Evolutionary conservation across 2,113 vertebrate genomes (phyloP), one percentile per base, ranked within the genome.

Genomic region (Nyctereutes procyonoides): DNA sequence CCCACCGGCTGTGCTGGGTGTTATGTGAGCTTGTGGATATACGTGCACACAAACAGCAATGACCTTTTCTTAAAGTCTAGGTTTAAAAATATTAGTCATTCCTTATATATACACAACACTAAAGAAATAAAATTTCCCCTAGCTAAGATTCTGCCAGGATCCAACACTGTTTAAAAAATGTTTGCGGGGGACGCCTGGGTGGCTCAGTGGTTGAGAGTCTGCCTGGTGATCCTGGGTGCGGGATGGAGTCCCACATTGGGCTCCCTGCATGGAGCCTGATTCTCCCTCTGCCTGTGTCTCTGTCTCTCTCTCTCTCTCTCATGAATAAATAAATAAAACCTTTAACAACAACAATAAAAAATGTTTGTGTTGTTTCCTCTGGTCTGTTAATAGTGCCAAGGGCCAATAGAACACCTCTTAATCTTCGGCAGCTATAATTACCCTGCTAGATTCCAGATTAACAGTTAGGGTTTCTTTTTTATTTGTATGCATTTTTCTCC

Each of bases 401-500:
- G n/a, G 65, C 80, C 80, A 93, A 73, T 11, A 53, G 58, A 81
- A 87, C 6, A 67, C 53, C 60, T 90, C 84, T 90, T 88, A 56
- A 76, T 71, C 74, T 60, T 92, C 12, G 69, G 58, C 26, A 95
- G 80, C 79, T 88, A 8, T 35, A 93, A 94, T 79, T 88, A 97
- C 67, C 43, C 79, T 67, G 16, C 48, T 74, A 94, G 60, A 88
- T 53, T 76, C 20, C 55, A 86, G 58, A 94, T 53, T 92, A 88
- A 80, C 35, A 71, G 30, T 88, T 74, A 38, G 15, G 8, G 63
- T 28, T 89, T 77, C 80, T 76, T 69, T 90, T 88, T 83, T 28
- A 38, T 76, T 88, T 84, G 28, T 26, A 65, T 12, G 35, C 56
- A 93, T 84, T 93, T 94, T 93, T 93, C 93, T 91, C 62, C 88